Percentiles rank a stretch among this genome's conserved stretches.
Evolutionary conservation across 2,113 vertebrate species (phyloP).

Genomic region (Hypocryptadius cinnamomeus): DNA sequence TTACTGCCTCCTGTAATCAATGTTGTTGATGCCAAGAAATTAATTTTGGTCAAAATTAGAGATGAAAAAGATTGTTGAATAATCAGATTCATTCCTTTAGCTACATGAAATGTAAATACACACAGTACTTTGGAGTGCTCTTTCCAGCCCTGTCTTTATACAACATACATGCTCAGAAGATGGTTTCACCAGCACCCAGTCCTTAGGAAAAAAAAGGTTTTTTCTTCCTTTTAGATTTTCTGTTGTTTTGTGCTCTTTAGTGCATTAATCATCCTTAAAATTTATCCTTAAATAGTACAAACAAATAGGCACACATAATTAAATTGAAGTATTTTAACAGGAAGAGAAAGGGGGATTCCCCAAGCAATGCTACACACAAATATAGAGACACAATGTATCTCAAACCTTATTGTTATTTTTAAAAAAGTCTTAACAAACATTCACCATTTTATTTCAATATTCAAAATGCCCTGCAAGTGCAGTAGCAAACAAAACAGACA

Average conservation of each 20-base stretch:
- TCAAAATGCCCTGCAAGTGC: neutral
- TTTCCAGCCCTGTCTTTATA: neutral
- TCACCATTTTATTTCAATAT: neutral
- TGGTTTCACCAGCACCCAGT: neutral
- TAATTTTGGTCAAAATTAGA: neutral
- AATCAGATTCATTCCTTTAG: neutral
- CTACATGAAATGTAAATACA: neutral
- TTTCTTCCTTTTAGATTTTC: neutral
- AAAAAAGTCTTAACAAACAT: neutral
- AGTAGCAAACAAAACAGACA: neutral
- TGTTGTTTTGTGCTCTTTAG: neutral
- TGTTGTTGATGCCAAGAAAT: neutral
- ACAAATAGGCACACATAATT: neutral
- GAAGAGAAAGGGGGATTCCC: neutral
- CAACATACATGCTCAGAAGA: neutral
- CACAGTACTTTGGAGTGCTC: neutral
- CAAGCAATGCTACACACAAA: neutral
- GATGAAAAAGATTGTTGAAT: neutral
- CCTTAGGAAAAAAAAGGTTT: fast-evolving
- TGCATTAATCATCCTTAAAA: neutral
- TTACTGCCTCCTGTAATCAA: neutral
- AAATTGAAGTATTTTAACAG: neutral
- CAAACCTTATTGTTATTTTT: neutral
- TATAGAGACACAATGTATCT: fast-evolving
- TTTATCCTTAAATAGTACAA: neutral